Evolutionary conservation across 2,888 invertebrate species (phyloP), one percentile per base, ranked within the genome.

Genomic region (Morpho helenor): DNA sequence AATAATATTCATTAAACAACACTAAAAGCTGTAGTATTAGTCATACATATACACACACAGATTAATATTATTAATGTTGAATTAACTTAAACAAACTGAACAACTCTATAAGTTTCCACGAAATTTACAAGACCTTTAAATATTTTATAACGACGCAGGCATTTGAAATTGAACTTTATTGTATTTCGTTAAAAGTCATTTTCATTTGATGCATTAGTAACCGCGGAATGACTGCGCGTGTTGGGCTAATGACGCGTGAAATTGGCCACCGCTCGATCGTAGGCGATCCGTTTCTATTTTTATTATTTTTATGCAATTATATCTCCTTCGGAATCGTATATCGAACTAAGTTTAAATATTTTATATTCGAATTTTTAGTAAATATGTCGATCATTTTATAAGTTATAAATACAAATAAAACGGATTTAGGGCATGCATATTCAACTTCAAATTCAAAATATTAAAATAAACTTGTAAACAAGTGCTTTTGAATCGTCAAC

Each of bases 201-300:
- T 62, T 44, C 59, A 2, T n/a, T 9, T 10, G 54, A 47, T 10
- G 7, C 6, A 7, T 1, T 0, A 10, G n/a, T 44, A 16, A 49
- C 42, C 48, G 41, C 55, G 54, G 58, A 67, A 68, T 68, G 69
- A 68, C 64, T 61, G 59, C 64, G 67, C 70, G 66, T 68, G 69
- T 70, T 66, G 52, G 51, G 57, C 65, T 71, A 71, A 71, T 70
- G 70, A 65, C 62, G 68, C 69, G 64, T 71, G 70, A 70, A 71
- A 71, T 71, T 69, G 67, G 63, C 64, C 66, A 60, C 59, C 61
- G 64, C 63, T 65, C 65, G 61, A 67, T 67, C 64, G 63, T 66
- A 63, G 63, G 53, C 41, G 45, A 60, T 57, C 58, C 59, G 57
- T 60, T 60, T 53, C 53, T 51, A 52, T 52, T 60, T 58, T 52